Evolutionary conservation across 2,888 invertebrate species (phyloP).

Genomic region (Trachelus tabidus): DNA sequence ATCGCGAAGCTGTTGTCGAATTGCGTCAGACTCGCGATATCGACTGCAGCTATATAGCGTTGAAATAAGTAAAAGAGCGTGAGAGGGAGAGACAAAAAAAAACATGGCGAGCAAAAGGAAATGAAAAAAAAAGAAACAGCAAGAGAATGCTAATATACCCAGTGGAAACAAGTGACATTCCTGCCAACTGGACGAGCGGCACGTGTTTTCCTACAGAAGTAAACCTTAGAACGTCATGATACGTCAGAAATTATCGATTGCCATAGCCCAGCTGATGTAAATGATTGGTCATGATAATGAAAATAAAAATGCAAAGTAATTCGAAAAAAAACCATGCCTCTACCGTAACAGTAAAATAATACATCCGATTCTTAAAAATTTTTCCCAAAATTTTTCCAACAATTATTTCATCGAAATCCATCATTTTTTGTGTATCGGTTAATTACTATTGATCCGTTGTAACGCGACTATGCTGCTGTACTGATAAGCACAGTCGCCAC

Average conservation of each 20-base stretch:
- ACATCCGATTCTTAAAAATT: not conserved
- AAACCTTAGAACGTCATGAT: not conserved
- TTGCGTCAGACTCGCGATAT: not conserved
- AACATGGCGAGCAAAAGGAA: not conserved
- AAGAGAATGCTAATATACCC: not conserved
- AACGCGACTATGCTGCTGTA: not conserved
- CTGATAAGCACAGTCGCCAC: not conserved
- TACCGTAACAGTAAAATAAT: not conserved
- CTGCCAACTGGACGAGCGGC: not conserved
- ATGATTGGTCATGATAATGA: not conserved
- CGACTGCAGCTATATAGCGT: not conserved
- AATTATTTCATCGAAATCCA: not conserved
- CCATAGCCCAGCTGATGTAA: not conserved
- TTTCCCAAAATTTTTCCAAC: not conserved
- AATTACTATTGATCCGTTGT: not conserved
- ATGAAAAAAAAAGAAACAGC: not conserved
- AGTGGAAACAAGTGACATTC: not conserved
- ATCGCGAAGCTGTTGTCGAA: not conserved
- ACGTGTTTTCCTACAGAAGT: not conserved
- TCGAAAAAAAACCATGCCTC: not conserved
- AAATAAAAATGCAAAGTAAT: not conserved
- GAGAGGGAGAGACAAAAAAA: conserved; percentile 14
- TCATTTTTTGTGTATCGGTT: not conserved
- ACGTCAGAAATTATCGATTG: not conserved
- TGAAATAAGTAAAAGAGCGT: conserved; percentile 1